Percentiles rank a stretch among this genome's conserved stretches.
Conservation (phyloP, 2,797 vertebrate genomes). For the Centropyge bicolor region DNA sequence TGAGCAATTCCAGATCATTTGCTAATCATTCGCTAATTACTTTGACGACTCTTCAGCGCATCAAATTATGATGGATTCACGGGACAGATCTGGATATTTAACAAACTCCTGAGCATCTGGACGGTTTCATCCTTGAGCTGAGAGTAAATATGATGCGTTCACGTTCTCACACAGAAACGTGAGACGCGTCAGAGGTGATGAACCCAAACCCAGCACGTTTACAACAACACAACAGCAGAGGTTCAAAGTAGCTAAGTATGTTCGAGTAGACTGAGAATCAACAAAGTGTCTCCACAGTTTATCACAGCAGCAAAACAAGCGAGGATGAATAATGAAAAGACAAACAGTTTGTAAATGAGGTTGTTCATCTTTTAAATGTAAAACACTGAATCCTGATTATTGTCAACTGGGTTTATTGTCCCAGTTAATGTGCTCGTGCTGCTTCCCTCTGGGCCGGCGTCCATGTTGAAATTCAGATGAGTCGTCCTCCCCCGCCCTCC, state of each 20-base stretch:
- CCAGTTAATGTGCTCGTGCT: slow-evolving; percentile 34
- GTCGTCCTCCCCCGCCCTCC: not conserved
- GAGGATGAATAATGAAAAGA: too few species aligned
- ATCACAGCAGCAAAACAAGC: too few species aligned
- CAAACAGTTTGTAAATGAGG: not conserved
- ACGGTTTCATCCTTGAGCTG: not conserved
- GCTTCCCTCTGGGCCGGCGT: slow-evolving; percentile 8
- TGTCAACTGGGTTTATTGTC: slow-evolving; percentile 24
- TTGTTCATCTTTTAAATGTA: slow-evolving; percentile 3
- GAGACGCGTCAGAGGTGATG: too few species aligned
- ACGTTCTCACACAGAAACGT: too few species aligned
- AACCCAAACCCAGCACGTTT: too few species aligned
- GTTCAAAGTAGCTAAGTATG: too few species aligned
- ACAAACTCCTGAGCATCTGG: slow-evolving; percentile 72
- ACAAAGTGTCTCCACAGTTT: too few species aligned
- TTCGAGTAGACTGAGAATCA: too few species aligned
- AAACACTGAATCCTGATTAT: slow-evolving; percentile 17
- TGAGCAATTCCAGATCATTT: slow-evolving; percentile 79
- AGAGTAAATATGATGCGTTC: too few species aligned
- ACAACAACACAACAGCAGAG: too few species aligned
- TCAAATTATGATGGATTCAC: slow-evolving; percentile 78
- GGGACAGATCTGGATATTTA: slow-evolving; percentile 74
- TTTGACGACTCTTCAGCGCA: slow-evolving; percentile 65
- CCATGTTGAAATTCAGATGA: slow-evolving; percentile 22
- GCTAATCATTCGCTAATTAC: slow-evolving; percentile 84